These are phyloP conservation scores for Abrostola triplasia DNA, from an alignment of 2,888 invertebrate genomes.

Conservation along the genomic window DNA sequence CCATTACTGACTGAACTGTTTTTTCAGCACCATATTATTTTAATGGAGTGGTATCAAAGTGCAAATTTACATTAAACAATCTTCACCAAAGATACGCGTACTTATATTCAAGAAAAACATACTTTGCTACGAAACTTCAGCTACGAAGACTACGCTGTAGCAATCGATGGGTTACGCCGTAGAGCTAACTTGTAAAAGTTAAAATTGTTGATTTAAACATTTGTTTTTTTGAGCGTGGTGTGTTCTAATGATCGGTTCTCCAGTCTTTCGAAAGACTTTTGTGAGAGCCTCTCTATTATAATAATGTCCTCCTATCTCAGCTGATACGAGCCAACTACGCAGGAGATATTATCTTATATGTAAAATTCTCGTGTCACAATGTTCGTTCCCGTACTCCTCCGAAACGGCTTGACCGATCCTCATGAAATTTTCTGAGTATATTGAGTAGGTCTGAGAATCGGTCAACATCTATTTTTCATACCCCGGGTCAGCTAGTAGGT, in stretches of 20 bases:
- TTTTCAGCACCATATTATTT: too few relatives aligned
- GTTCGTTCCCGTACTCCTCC: too few relatives aligned
- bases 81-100: not conserved
- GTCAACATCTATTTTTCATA: too few relatives aligned
- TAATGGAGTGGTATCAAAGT: not conserved
- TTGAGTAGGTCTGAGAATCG: too few relatives aligned
- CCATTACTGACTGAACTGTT: too few relatives aligned
- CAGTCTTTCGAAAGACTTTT: not conserved
- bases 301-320: too few relatives aligned
- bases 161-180: not conserved
- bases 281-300: not conserved
- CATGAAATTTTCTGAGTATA: too few relatives aligned
- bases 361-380: too few relatives aligned
- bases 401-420: too few relatives aligned
- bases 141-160: not conserved
- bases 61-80: not conserved
- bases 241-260: not conserved
- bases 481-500: too few relatives aligned
- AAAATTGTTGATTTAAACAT: constrained; percentile 2
- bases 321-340: too few relatives aligned
- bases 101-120: not conserved
- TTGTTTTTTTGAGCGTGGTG: not conserved
- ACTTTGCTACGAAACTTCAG: not conserved
- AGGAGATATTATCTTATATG: too few relatives aligned
- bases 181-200: constrained; percentile 3